Conservation (phyloP, 1,140 invertebrate genomes). For the Cardiocondyla obscurior region DNA sequence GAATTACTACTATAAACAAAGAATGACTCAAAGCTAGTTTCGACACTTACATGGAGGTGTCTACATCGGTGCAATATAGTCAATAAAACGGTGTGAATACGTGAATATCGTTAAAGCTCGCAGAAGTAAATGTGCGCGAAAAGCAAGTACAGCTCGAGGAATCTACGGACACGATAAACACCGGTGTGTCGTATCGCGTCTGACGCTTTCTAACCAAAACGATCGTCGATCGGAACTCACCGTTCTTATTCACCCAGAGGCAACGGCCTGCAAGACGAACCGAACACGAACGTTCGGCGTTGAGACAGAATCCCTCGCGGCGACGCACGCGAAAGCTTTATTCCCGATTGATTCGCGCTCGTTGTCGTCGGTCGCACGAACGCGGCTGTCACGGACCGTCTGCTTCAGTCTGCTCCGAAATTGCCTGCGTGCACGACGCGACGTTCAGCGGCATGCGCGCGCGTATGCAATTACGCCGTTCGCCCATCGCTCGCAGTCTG, state of each 20-base stretch:
- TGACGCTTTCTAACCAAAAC: constrained; percentile 20
- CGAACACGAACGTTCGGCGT: neutral
- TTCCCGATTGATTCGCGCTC: neutral
- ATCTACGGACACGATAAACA: constrained; percentile 40
- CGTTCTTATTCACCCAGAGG: neutral
- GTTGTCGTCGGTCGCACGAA: neutral
- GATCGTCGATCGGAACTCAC: neutral
- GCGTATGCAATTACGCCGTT: no score
- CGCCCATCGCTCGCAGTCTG: no score
- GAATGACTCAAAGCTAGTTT: no score
- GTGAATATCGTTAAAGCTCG: no score
- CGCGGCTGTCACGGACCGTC: neutral
- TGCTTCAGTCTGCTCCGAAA: no score
- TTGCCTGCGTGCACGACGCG: neutral
- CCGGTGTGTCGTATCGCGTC: constrained; percentile 4
- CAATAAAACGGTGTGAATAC: no score
- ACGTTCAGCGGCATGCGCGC: neutral
- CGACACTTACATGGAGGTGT: no score
- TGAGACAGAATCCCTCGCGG: neutral
- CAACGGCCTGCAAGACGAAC: neutral
- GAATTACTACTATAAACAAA: no score
- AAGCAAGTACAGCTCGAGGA: no score
- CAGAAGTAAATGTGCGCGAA: no score
- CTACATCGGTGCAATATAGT: no score
- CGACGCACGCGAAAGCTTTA: neutral